Conservation (phyloP, 2,888 invertebrate species). For the Coremacera marginata region DNA sequence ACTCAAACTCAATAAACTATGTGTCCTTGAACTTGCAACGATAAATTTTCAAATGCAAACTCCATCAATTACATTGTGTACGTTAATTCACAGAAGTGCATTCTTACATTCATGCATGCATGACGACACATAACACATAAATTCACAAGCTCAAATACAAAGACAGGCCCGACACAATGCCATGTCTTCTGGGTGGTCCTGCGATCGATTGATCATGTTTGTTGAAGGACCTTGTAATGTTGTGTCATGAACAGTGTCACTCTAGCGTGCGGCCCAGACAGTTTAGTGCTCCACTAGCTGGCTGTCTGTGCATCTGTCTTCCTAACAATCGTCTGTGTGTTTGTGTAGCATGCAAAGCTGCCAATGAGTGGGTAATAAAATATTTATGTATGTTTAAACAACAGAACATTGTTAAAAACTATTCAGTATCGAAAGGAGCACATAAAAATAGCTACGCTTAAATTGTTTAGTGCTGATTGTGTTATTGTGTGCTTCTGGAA, state of each 20-base stretch:
- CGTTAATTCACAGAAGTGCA: not conserved
- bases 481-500: too few relatives aligned
- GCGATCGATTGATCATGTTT: conserved; percentile 17
- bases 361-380: conserved; percentile 27
- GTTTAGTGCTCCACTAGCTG: not conserved
- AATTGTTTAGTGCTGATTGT: too few relatives aligned
- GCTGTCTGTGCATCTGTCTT: not conserved
- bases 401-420: not conserved
- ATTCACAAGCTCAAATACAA: not conserved
- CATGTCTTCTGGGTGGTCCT: conserved; percentile 8
- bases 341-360: conserved; percentile 7
- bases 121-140: not conserved
- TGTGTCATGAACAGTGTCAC: conserved; percentile 4
- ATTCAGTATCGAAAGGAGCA: too few relatives aligned
- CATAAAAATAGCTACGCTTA: not conserved
- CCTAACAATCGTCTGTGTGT: not conserved
- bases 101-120: not conserved
- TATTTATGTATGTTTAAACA: conserved; percentile 11
- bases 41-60: not conserved
- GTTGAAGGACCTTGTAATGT: not conserved
- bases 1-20: too few relatives aligned
- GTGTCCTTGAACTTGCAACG: conserved; percentile 11
- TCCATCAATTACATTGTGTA: not conserved
- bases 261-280: not conserved
- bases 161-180: not conserved